Conservation (phyloP, 2,113 vertebrate species). For the Oncorhynchus keta region DNA sequence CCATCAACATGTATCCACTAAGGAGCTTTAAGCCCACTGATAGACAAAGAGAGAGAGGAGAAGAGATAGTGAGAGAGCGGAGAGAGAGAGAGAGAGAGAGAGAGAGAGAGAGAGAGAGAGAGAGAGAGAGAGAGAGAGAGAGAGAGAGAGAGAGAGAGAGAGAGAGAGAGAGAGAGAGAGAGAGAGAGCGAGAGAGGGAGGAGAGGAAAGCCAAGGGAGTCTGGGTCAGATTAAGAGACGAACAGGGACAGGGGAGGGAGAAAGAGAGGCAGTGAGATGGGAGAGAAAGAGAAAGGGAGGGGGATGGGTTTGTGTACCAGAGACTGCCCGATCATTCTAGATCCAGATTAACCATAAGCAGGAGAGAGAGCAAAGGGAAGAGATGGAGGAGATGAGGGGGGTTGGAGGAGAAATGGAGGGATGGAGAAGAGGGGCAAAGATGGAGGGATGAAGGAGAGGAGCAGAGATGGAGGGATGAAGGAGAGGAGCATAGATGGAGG, state of each 20-base stretch:
- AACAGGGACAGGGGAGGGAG: background rate
- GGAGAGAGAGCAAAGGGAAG: background rate
- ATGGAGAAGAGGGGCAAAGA: too few species aligned
- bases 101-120: background rate
- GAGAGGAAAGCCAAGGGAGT: background rate
- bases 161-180: background rate
- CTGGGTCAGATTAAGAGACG: background rate
- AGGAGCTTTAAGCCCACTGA: background rate
- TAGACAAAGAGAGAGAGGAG: background rate
- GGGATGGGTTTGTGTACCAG: background rate
- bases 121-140: too few species aligned
- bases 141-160: background rate
- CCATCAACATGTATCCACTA: background rate
- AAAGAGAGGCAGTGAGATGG: background rate
- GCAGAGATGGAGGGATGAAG: too few species aligned
- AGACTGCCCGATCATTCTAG: background rate
- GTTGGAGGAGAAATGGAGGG: too few species aligned
- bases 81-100: background rate
- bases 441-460: too few species aligned
- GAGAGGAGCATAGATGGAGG: too few species aligned
- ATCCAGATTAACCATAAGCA: slow-evolving; percentile 1
- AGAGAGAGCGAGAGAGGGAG: background rate
- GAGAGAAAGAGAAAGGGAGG: background rate
- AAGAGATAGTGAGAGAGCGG: background rate
- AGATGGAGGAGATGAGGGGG: background rate